These are phyloP conservation scores for Halocynthia roretzi DNA, from an alignment of 23 tunicate species.

Conservation along the genomic window DNA sequence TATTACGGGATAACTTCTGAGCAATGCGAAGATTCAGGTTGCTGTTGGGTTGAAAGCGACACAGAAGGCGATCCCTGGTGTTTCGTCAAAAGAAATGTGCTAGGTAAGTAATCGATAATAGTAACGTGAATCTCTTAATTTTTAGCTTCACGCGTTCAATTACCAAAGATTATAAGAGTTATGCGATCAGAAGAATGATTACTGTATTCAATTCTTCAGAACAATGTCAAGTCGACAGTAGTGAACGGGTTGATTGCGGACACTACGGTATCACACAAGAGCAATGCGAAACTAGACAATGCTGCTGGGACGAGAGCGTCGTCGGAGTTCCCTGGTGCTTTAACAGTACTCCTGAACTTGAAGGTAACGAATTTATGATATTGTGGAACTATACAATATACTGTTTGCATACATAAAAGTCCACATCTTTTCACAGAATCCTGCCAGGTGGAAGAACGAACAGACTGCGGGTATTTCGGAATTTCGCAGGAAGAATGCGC, in stretches of 20 bases:
- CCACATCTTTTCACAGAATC: not conserved
- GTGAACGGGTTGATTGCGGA: not conserved
- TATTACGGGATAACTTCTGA: not conserved
- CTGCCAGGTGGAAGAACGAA: too few relatives aligned
- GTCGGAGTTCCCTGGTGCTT: not conserved
- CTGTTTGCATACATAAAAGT: not conserved
- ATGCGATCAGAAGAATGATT: too few relatives aligned
- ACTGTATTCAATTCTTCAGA: not conserved
- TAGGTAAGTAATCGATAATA: conserved; percentile 1
- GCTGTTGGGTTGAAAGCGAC: not conserved
- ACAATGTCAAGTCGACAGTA: not conserved
- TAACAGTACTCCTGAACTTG: not conserved
- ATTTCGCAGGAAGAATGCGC: too few relatives aligned
- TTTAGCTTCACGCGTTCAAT: too few relatives aligned
- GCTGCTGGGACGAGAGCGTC: conserved; percentile 5
- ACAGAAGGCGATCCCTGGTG: conserved; percentile 5
- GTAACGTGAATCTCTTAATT: not conserved
- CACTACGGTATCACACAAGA: not conserved
- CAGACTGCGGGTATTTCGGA: too few relatives aligned
- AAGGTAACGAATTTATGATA: not conserved
- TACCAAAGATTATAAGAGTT: too few relatives aligned
- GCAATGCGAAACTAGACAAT: not conserved
- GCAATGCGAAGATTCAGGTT: not conserved
- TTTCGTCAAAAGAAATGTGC: conserved; percentile 2
- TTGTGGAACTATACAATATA: not conserved